phyloP scores from a whole-genome alignment of 2,888 invertebrate species.

The Noctua janthe region DNA sequence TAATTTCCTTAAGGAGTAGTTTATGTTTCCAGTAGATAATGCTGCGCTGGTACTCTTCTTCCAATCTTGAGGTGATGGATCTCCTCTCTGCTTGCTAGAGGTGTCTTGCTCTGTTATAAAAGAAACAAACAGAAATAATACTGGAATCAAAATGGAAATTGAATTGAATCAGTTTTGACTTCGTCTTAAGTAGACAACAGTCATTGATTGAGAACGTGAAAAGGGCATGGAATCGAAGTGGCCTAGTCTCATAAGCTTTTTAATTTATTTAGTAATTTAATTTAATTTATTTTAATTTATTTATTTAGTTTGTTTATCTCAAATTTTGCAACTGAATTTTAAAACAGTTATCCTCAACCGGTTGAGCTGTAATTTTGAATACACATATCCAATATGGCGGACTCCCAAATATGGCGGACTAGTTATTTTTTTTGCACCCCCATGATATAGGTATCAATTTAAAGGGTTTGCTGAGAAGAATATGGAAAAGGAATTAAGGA shows the following conservation, averaged over 20 bases:
- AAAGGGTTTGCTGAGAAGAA: too few relatives aligned
- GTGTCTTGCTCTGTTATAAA: conserved; percentile 23
- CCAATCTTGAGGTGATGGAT: too few relatives aligned
- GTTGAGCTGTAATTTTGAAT: too few relatives aligned
- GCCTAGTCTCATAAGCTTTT: too few relatives aligned
- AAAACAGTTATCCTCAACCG: too few relatives aligned
- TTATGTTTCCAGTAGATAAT: conserved; percentile 3
- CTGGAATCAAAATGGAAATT: not conserved
- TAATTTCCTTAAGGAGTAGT: conserved; percentile 29
- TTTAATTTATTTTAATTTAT: too few relatives aligned
- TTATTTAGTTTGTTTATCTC: too few relatives aligned
- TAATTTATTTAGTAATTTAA: too few relatives aligned
- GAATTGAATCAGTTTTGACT: not conserved
- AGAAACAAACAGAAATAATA: conserved; percentile 31
- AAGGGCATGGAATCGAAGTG: not conserved
- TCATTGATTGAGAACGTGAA: not conserved
- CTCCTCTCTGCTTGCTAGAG: not conserved
- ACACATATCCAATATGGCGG: not conserved
- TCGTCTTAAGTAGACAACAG: not conserved
- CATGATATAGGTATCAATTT: too few relatives aligned
- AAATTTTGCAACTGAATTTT: too few relatives aligned
- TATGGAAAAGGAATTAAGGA: too few relatives aligned
- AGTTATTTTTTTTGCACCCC: too few relatives aligned
- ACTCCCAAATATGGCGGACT: not conserved
- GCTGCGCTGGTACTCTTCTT: not conserved